Evolutionary conservation across 2,797 vertebrate species (phyloP).

Genomic region (Tamandua tetradactyla): DNA sequence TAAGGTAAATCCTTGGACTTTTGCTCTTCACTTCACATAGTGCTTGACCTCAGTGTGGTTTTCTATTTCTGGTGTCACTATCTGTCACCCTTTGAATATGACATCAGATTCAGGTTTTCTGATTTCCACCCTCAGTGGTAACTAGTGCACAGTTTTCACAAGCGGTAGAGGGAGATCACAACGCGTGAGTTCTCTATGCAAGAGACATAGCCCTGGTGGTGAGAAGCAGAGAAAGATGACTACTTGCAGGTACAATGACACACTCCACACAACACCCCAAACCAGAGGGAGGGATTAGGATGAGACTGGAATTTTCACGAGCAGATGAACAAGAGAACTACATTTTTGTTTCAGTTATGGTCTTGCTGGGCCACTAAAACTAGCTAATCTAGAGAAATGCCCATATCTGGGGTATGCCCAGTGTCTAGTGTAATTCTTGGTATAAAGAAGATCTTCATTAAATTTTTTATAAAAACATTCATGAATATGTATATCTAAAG

Average conservation of each 20-base stretch:
- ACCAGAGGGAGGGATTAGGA: neutral
- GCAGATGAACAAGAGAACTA: neutral
- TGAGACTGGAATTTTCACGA: neutral
- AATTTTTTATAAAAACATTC: neutral
- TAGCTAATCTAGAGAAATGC: neutral
- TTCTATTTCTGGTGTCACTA: neutral
- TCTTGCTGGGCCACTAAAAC: neutral
- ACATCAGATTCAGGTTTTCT: neutral
- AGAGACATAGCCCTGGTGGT: neutral
- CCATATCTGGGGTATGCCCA: accelerated
- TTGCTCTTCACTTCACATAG: accelerated
- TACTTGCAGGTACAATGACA: too few relatives aligned
- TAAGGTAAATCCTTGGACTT: neutral
- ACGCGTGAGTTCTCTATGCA: neutral
- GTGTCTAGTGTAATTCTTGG: neutral
- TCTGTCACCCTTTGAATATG: neutral
- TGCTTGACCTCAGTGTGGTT: neutral
- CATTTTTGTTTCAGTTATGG: neutral
- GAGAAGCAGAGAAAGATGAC: neutral
- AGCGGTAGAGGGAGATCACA: neutral
- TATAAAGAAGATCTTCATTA: neutral
- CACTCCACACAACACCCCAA: too few relatives aligned
- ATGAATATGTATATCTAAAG: constrained; percentile 26
- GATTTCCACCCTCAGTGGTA: neutral
- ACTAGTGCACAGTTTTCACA: neutral